Evolutionary conservation across 1,140 invertebrate species (phyloP).

Genomic region (Sinonovacula constricta): DNA sequence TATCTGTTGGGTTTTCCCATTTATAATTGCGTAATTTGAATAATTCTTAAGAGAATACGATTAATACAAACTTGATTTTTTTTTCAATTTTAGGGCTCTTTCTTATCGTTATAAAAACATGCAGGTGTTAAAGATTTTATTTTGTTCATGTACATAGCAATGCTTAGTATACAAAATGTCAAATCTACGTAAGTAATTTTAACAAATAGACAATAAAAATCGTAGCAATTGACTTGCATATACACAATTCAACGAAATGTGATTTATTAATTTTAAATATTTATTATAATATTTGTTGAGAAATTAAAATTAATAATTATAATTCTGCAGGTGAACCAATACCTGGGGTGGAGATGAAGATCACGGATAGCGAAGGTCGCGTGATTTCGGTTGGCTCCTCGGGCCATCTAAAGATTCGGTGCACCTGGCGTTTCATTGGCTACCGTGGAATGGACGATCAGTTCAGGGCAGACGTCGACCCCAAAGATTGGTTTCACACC

Average conservation of each 20-base stretch:
- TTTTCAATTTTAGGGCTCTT: neutral
- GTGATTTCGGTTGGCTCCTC: conserved; percentile 9
- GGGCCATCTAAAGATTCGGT: conserved; percentile 35
- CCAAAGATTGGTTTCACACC: conserved; percentile 42
- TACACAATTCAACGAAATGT: neutral
- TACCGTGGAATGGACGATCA: neutral
- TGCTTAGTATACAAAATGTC: neutral
- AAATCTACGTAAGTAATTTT: neutral
- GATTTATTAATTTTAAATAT: neutral
- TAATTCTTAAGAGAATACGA: no score
- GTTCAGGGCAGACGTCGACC: conserved; percentile 23
- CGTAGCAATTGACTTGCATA: neutral
- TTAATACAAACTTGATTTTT: no score
- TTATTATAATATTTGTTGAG: neutral
- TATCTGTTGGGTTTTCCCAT: no score
- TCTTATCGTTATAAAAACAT: neutral
- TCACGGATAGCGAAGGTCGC: conserved; percentile 27
- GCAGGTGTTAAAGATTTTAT: neutral
- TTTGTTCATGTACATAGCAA: neutral
- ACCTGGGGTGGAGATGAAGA: conserved; percentile 50
- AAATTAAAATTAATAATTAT: neutral
- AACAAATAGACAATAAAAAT: neutral
- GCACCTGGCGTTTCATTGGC: neutral
- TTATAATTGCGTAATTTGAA: no score
- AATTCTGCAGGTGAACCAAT: conserved; percentile 28